Evolutionary conservation across 2,888 invertebrate genomes (phyloP).

Genomic region (Erebia ligea): DNA sequence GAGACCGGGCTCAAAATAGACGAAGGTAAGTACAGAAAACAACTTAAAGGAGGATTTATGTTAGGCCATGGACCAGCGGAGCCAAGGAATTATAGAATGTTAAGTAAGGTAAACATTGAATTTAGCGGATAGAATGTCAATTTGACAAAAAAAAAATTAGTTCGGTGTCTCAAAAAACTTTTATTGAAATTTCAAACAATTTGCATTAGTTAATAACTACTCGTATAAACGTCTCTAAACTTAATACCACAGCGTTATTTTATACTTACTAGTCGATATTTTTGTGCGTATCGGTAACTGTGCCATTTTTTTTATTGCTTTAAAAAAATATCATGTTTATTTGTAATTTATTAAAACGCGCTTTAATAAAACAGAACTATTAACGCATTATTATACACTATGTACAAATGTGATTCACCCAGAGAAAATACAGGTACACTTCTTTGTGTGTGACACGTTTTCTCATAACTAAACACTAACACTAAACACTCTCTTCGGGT

Average conservation of each 20-base stretch:
- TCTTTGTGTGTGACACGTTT: neutral
- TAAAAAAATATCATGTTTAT: no score
- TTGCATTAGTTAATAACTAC: neutral
- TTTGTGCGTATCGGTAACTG: neutral
- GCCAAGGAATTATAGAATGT: neutral
- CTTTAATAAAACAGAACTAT: no score
- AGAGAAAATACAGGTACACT: no score
- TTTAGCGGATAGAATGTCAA: no score
- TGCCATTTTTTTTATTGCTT: neutral
- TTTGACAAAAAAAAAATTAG: no score
- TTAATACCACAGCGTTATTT: neutral
- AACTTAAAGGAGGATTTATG: neutral
- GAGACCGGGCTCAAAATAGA: conserved; percentile 93
- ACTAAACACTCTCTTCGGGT: conserved; percentile 24
- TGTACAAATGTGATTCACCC: neutral
- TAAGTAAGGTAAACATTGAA: neutral
- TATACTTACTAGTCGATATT: neutral
- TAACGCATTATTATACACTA: neutral
- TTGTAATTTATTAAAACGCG: no score
- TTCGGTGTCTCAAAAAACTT: conserved; percentile 28
- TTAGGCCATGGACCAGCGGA: no score
- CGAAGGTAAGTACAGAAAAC: conserved; percentile 82
- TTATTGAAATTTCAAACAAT: conserved; percentile 21
- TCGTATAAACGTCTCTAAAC: neutral
- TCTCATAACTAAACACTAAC: neutral